These are phyloP conservation scores for Phymanthus crucifer DNA, from an alignment of 92 coral and sea anemone genomes.

Conservation along the genomic window DNA sequence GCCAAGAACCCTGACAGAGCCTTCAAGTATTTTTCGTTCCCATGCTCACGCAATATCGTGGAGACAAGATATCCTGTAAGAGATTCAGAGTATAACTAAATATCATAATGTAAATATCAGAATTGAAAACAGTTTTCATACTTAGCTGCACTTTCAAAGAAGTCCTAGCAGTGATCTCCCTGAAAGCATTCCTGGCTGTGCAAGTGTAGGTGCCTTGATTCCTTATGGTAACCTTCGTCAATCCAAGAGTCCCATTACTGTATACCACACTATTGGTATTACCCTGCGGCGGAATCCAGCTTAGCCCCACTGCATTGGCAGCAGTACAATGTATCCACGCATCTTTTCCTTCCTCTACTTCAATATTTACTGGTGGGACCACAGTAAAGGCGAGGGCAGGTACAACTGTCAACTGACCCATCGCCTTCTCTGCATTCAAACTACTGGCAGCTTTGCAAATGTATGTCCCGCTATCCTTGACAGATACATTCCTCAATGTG, in stretches of 20 bases:
- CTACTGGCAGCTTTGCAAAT: slow-evolving; percentile 16
- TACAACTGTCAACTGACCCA: slow-evolving; percentile 11
- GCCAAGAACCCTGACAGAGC: not conserved
- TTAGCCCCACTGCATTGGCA: not conserved
- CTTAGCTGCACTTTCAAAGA: not conserved
- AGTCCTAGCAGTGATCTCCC: not conserved
- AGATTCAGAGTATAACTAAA: not conserved
- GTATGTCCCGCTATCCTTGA: slow-evolving; percentile 9
- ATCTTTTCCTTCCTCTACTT: not conserved
- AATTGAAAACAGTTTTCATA: too few species aligned
- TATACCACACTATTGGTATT: not conserved
- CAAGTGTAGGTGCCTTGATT: slow-evolving; percentile 17
- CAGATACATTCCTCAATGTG: not conserved
- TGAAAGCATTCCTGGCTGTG: slow-evolving; percentile 11
- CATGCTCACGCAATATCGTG: not conserved
- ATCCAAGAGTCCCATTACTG: slow-evolving; percentile 19
- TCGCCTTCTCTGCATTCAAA: not conserved
- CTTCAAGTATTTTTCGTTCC: not conserved
- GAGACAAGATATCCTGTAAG: not conserved
- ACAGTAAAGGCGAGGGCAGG: not conserved
- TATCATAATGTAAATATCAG: too few species aligned
- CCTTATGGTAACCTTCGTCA: not conserved
- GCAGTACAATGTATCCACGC: not conserved
- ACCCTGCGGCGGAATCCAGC: not conserved
- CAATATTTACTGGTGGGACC: not conserved